phyloP scores from a whole-genome alignment of 2,888 invertebrate genomes.

The Dryomyza anilis region DNA sequence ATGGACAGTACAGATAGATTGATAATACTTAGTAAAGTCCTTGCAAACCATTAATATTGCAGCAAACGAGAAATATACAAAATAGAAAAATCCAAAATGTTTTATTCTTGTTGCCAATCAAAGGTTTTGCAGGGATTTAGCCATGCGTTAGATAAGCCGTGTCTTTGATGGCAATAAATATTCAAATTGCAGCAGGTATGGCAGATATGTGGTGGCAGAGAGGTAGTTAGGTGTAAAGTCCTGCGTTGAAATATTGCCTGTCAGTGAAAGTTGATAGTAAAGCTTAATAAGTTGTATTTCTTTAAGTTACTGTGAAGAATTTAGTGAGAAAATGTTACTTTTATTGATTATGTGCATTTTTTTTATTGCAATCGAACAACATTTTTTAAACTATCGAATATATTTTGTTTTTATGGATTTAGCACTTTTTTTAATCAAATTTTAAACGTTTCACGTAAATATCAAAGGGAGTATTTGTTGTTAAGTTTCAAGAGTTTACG shows the following conservation, averaged over 20 bases:
- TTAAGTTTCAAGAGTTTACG: no score
- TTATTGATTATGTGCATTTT: no score
- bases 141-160: background rate
- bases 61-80: conserved; percentile 15
- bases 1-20: conserved; percentile 43
- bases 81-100: background rate
- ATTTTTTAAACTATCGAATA: no score
- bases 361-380: no score
- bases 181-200: conserved; percentile 4
- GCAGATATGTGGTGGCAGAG: background rate
- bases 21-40: conserved; percentile 22
- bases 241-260: conserved; percentile 20
- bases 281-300: no score
- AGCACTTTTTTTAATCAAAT: no score
- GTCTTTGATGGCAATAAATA: conserved; percentile 17
- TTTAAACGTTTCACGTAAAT: no score
- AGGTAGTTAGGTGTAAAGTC: background rate
- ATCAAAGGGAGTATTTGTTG: no score
- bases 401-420: background rate
- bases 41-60: conserved; percentile 21
- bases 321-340: no score
- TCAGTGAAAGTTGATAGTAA: conserved; percentile 14
- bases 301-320: no score
- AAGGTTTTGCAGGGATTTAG: background rate
- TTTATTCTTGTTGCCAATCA: no score